Evolutionary conservation across 2,113 vertebrate species (phyloP), one percentile per base, ranked within the genome.

Genomic region (Corythoichthys haematopterus): DNA sequence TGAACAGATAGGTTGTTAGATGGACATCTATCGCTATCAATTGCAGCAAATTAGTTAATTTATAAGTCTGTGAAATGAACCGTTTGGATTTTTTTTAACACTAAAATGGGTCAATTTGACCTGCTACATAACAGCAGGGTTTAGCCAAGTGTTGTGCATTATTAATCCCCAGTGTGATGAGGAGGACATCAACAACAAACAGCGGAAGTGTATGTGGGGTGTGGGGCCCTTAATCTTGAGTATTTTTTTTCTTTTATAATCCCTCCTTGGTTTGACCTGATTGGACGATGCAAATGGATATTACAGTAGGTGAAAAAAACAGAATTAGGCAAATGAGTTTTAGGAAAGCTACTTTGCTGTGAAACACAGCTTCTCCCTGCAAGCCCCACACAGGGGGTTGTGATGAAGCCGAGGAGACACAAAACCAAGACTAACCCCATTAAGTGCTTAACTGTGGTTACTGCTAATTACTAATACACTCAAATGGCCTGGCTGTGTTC

Each of bases 391-490:
- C 14, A 45, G 60, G 36, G 45, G 79, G 38, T 65, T 72, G 35
- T 51, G 67, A 47, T 59, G 12, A 40, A 9, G 38, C 20, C 61
- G 52, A 61, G 46, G 57, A 68, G 56, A 0, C 35, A 67, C 43
- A 8, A 50, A 48, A 68, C 60, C 46, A n/a, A 64, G 48, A 66
- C 71, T 74, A 80, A 80, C 66, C 74, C 68, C 66, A 73, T 81
- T 80, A 74, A 69, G 50, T 64, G 45, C 78, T 85, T 78, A 71
- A 60, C 45, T 38, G 68, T 68, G 59, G 56, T 57, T 46, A 77
- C 65, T 46, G 47, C 77, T 75, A 63, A 84, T 84, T 80, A 76
- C 77, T 12, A 55, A 69, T 15, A 69, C 33, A 71, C 43, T 48
- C 58, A 51, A 56, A 65, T 8, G 11, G 28, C n/a, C 43, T 15